Conservation (phyloP, 2,888 invertebrate species). For the Oligia latruncula region DNA sequence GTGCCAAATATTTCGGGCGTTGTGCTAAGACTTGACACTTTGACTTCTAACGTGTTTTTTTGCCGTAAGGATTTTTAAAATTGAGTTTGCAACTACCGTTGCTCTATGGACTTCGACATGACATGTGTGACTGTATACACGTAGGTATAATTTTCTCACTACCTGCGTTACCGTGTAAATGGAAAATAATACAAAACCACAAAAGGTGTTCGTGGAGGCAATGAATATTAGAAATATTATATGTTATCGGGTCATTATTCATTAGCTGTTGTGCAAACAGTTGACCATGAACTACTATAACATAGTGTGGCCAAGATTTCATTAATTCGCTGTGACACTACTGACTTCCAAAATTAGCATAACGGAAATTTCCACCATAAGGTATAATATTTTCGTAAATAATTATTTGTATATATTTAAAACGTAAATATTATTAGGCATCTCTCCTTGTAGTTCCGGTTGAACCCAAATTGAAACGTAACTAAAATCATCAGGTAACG, state of each 20-base stretch:
- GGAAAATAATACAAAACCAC: conserved; percentile 26
- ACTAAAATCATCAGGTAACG: not conserved
- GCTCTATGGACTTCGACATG: conserved; percentile 3
- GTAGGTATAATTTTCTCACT: not conserved
- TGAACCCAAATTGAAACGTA: not conserved
- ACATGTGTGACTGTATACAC: not conserved
- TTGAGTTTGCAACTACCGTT: not conserved
- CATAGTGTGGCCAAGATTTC: conserved; percentile 67
- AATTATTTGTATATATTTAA: conserved; percentile 39
- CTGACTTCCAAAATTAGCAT: conserved; percentile 65
- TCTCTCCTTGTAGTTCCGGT: conserved; percentile 19
- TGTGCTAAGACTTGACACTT: conserved; percentile 9
- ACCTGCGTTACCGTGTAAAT: not conserved
- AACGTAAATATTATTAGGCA: conserved; percentile 18
- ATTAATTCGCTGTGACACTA: conserved; percentile 70
- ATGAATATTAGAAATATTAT: conserved; percentile 52
- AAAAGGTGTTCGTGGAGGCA: conserved; percentile 40
- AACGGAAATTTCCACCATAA: conserved; percentile 72
- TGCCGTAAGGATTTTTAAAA: conserved; percentile 1
- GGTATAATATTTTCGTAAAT: conserved; percentile 45
- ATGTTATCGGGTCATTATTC: conserved; percentile 61
- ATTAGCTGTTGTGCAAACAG: conserved; percentile 70
- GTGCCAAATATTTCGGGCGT: conserved; percentile 5
- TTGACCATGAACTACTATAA: conserved; percentile 71
- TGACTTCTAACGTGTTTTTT: conserved; percentile 8